These are phyloP conservation scores for Drosophila pseudotalamancana DNA, from an alignment of 2,888 invertebrate species.

Conservation along the genomic window DNA sequence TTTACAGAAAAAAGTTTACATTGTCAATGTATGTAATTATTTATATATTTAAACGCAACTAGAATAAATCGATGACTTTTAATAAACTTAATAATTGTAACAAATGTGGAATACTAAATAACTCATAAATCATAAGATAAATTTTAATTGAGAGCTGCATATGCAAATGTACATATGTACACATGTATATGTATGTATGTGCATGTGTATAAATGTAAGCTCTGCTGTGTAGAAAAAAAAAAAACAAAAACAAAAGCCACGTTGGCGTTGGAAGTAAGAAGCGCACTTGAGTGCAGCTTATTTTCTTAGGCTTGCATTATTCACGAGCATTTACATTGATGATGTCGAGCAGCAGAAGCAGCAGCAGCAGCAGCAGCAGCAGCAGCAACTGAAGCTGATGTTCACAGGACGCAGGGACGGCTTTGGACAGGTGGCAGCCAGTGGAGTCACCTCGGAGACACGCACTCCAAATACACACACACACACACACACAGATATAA, in stretches of 20 bases:
- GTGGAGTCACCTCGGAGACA: conserved; percentile 33
- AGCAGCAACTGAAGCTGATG: too few species aligned
- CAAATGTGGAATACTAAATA: too few species aligned
- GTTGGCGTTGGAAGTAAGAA: conserved; percentile 41
- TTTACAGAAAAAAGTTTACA: too few species aligned
- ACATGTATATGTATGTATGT: neutral
- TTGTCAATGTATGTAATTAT: too few species aligned
- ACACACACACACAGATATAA: neutral
- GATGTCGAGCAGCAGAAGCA: conserved; percentile 52
- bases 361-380: conserved; percentile 16
- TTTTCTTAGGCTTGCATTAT: conserved; percentile 79
- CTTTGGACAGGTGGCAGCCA: conserved; percentile 43
- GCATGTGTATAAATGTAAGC: neutral
- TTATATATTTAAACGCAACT: too few species aligned
- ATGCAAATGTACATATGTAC: neutral
- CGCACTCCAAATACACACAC: conserved; percentile 40
- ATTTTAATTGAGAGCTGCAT: too few species aligned
- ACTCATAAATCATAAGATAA: too few species aligned
- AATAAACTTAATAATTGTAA: too few species aligned
- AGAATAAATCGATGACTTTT: too few species aligned
- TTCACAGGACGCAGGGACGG: conserved; percentile 28
- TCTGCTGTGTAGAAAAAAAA: neutral
- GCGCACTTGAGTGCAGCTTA: conserved; percentile 75
- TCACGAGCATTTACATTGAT: conserved; percentile 76
- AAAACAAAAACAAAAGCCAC: conserved; percentile 8